Percentiles rank a stretch among this genome's conserved stretches.
Evolutionary conservation across 2,888 invertebrate genomes (phyloP).

Genomic region (Perithous albicinctus): DNA sequence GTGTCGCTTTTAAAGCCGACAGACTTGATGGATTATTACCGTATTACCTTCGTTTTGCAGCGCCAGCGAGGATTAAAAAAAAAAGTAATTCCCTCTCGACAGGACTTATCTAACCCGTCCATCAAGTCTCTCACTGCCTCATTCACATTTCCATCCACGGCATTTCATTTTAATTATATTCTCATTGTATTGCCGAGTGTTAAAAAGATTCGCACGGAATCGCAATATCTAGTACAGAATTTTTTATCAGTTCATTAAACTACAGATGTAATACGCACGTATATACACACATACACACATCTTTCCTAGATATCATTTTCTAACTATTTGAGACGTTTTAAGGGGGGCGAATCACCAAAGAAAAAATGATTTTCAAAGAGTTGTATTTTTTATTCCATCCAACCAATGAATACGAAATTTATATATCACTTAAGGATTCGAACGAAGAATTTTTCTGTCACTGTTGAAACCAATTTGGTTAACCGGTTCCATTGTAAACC

Average conservation of each 20-base stretch:
- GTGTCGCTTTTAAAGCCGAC: background rate
- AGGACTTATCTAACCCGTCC: conserved; percentile 17
- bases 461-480: too few species aligned
- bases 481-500: too few species aligned
- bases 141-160: conserved; percentile 35
- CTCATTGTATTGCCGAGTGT: conserved; percentile 13
- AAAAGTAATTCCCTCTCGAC: conserved; percentile 41
- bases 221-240: conserved; percentile 11
- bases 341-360: too few species aligned
- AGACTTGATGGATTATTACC: conserved; percentile 30
- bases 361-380: too few species aligned
- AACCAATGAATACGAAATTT: too few species aligned
- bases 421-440: too few species aligned
- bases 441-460: too few species aligned
- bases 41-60: background rate
- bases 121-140: conserved; percentile 29
- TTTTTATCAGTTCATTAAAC: conserved; percentile 1
- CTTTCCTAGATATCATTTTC: too few species aligned
- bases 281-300: too few species aligned
- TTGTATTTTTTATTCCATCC: too few species aligned
- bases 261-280: too few species aligned
- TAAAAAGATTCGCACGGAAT: background rate
- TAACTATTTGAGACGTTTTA: too few species aligned
- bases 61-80: conserved; percentile 35
- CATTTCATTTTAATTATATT: conserved; percentile 41